Percentiles rank a stretch among this genome's conserved stretches.
Conservation (phyloP, 1,140 invertebrate genomes). For the Danaus melanippus region DNA sequence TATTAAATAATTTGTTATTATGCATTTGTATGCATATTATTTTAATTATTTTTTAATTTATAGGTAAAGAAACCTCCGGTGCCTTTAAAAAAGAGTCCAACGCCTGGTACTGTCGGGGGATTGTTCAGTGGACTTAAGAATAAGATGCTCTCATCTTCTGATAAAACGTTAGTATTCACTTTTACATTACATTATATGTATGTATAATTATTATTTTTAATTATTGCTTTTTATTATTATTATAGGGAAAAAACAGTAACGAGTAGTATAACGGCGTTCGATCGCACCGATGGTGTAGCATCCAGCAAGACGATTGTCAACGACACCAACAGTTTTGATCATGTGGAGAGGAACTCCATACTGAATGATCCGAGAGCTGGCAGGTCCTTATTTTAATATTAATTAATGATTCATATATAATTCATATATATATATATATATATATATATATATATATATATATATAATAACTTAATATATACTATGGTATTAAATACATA, state of each 20-base stretch:
- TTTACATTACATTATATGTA: too few species aligned
- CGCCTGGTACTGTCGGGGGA: constrained; percentile 67
- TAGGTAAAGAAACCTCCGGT: constrained; percentile 75
- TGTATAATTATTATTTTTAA: too few species aligned
- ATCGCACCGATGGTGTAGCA: constrained; percentile 46
- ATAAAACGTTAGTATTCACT: constrained; percentile 45
- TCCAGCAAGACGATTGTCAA: constrained; percentile 32
- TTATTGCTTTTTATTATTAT: constrained; percentile 7
- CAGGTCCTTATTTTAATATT: constrained; percentile 33
- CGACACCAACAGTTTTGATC: constrained; percentile 71
- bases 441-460: too few species aligned
- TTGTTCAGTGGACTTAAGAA: constrained; percentile 75
- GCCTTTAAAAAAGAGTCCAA: constrained; percentile 76
- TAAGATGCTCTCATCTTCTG: constrained; percentile 68
- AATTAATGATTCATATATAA: constrained; percentile 1
- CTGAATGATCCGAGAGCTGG: constrained; percentile 75
- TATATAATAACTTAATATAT: too few species aligned
- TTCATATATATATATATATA: too few species aligned
- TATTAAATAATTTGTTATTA: too few species aligned
- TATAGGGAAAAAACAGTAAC: constrained; percentile 47
- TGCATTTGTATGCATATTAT: too few species aligned
- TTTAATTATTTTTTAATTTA: constrained; percentile 14
- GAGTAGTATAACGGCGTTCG: constrained; percentile 45
- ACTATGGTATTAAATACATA: too few species aligned
- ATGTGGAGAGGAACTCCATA: constrained; percentile 74